Conservation (phyloP, 2,888 invertebrate genomes). For the Drosophila cracens region DNA sequence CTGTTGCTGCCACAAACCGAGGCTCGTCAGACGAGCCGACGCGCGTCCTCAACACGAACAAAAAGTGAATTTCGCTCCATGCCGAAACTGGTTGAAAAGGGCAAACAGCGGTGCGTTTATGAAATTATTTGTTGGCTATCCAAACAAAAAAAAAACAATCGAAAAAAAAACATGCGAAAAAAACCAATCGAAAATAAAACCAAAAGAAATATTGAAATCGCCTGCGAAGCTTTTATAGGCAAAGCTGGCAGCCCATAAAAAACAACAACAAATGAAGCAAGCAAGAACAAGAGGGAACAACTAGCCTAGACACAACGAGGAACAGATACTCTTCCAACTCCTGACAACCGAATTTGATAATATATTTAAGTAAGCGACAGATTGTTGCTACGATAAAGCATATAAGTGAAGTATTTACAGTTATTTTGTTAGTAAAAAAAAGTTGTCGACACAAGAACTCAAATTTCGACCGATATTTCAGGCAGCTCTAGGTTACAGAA, state of each 20-base stretch:
- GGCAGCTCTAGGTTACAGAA: neutral
- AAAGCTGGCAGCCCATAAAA: conserved; percentile 22
- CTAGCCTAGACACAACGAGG: neutral
- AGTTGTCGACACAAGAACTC: no score
- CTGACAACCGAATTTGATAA: neutral
- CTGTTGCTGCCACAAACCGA: neutral
- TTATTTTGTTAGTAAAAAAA: no score
- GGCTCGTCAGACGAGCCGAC: conserved; percentile 25
- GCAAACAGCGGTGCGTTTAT: conserved; percentile 59
- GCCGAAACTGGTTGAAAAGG: conserved; percentile 57
- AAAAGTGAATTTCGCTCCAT: conserved; percentile 43
- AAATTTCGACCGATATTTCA: neutral
- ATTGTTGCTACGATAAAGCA: no score
- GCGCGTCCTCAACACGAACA: conserved; percentile 52
- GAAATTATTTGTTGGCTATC: conserved; percentile 51
- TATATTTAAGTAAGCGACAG: no score
- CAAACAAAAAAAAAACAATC: conserved; percentile 3
- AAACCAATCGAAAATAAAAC: conserved; percentile 1
- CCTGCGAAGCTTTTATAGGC: conserved; percentile 37
- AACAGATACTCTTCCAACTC: neutral
- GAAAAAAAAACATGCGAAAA: conserved; percentile 8
- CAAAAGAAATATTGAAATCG: conserved; percentile 22
- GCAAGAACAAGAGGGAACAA: neutral
- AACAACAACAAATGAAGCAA: neutral
- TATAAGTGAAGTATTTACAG: neutral